phyloP scores from a whole-genome alignment of 2,797 vertebrate species.

The Molossus alvarezi region DNA sequence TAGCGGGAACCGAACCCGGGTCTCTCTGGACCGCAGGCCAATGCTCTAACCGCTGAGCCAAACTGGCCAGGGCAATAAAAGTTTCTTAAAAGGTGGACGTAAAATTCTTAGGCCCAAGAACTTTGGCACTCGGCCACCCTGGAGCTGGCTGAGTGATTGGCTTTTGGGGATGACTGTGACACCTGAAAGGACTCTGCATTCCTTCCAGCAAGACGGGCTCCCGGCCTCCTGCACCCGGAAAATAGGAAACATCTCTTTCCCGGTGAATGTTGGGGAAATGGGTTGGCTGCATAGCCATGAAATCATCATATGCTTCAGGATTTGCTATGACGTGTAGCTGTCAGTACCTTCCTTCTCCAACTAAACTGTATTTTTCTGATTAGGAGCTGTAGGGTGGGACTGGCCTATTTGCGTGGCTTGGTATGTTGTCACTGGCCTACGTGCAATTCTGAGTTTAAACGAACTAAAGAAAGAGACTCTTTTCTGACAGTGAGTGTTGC shows the following conservation, averaged over 20 bases:
- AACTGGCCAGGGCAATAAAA: no score
- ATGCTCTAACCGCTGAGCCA: no score
- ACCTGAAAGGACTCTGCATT: not conserved
- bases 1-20: no score
- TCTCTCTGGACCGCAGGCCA: no score
- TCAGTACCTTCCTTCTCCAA: not conserved
- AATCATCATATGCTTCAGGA: not conserved
- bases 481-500: not conserved
- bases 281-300: not conserved
- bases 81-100: not conserved
- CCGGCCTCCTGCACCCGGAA: not conserved
- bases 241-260: not conserved
- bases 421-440: not conserved
- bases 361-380: not conserved
- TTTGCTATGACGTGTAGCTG: not conserved
- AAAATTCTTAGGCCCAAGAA: not conserved
- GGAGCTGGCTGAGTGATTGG: not conserved
- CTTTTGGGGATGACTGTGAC: not conserved
- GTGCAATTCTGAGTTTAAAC: conserved; percentile 29
- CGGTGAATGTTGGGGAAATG: not conserved
- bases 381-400: not conserved
- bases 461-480: conserved; percentile 11
- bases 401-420: not conserved
- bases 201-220: not conserved
- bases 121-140: not conserved